Conservation (phyloP, 2,113 vertebrate genomes). For the Atherinomorus stipes region DNA sequence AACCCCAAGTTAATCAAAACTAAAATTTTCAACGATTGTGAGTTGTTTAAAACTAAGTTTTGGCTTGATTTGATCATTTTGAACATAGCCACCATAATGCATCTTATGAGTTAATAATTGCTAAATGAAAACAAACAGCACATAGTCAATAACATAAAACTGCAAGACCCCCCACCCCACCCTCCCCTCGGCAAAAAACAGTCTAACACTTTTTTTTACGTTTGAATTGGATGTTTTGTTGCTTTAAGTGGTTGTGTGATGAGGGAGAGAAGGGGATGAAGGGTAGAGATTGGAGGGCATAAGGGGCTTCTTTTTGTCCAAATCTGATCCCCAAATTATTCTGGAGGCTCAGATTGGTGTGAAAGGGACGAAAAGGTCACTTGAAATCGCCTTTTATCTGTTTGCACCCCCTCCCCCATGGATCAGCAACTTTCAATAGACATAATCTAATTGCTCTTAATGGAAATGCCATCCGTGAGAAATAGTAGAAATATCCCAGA, state of each 20-base stretch:
- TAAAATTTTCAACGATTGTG: constrained; percentile 5
- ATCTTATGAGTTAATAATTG: not conserved
- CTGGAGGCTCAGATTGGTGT: constrained; percentile 92
- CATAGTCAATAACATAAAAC: too few species aligned
- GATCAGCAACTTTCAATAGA: constrained; percentile 97
- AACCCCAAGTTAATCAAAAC: not conserved
- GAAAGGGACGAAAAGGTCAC: constrained; percentile 95
- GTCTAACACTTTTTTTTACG: constrained; percentile 39
- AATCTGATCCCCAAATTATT: constrained; percentile 91
- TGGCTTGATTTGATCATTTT: constrained; percentile 3
- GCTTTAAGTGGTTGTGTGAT: constrained; percentile 87
- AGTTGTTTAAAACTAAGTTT: constrained; percentile 7
- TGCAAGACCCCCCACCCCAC: too few species aligned
- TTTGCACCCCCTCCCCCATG: constrained; percentile 82
- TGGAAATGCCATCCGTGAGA: constrained; percentile 85
- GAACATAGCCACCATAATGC: not conserved
- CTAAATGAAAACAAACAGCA: not conserved
- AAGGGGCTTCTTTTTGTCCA: constrained; percentile 85
- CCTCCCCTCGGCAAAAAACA: too few species aligned
- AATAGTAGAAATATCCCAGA: constrained; percentile 77
- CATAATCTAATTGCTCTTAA: constrained; percentile 94
- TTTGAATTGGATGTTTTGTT: constrained; percentile 82
- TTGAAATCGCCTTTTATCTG: constrained; percentile 98
- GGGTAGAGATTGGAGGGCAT: constrained; percentile 68
- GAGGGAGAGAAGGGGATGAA: constrained; percentile 85